A percentile compares a stretch with the other conserved stretches of the same genome.
phyloP scores from a whole-genome alignment of 2,113 vertebrate species.

The Emydura subglobosa region DNA sequence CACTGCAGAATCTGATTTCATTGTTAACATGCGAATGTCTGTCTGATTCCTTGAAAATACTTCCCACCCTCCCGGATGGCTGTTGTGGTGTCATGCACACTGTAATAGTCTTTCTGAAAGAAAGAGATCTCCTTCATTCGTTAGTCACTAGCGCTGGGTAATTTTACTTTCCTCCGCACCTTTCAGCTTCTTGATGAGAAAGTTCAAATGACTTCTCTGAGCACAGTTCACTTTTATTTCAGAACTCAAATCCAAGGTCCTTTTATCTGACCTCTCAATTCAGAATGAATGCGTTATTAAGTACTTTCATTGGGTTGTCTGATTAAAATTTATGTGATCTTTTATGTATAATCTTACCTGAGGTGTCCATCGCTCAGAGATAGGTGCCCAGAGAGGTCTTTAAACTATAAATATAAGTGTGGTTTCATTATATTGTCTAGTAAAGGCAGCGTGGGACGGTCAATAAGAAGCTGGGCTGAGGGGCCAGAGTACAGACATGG shows the following conservation, averaged over 20 bases:
- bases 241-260: fast-evolving
- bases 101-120: not conserved
- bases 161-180: not conserved
- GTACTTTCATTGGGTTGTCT: not conserved
- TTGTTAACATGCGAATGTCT: not conserved
- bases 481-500: not conserved
- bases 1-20: not conserved
- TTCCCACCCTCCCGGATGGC: not conserved
- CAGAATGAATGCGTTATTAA: fast-evolving
- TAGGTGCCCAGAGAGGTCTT: not conserved
- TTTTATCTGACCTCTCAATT: fast-evolving
- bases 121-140: constrained; percentile 1
- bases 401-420: not conserved
- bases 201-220: not conserved
- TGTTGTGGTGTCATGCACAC: constrained; percentile 30
- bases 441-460: not conserved
- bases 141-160: fast-evolving
- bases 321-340: not conserved
- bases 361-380: not conserved
- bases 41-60: not conserved
- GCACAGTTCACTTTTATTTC: fast-evolving
- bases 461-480: not conserved
- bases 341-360: not conserved
- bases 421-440: not conserved
- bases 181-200: not conserved